Evolutionary conservation across 2,113 vertebrate species (phyloP).

Genomic region (Gymnorhina tibicen): DNA sequence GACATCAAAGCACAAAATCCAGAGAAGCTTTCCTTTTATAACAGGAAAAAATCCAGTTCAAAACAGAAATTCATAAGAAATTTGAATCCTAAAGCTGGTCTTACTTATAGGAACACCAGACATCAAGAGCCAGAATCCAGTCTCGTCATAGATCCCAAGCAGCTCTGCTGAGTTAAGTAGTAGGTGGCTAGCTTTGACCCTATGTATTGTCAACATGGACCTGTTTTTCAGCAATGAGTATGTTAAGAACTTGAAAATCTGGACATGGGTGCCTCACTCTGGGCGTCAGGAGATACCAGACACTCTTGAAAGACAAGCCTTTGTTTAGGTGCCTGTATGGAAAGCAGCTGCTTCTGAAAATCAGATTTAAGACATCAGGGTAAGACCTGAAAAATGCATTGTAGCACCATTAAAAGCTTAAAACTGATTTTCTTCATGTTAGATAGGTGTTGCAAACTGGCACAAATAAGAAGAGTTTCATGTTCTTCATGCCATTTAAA

Average conservation of each 20-base stretch:
- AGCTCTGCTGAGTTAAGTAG: neutral
- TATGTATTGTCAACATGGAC: neutral
- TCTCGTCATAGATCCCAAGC: neutral
- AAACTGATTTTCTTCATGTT: neutral
- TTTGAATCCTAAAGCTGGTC: neutral
- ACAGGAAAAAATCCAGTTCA: neutral
- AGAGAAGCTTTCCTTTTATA: neutral
- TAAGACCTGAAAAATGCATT: neutral
- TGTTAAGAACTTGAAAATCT: constrained; percentile 43
- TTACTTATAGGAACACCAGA: neutral
- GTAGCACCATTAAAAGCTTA: neutral
- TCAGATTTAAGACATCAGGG: neutral
- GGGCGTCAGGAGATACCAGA: neutral
- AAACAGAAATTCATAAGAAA: neutral
- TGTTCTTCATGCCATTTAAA: neutral
- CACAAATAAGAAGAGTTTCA: neutral
- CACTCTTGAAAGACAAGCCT: neutral
- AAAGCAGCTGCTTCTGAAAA: constrained; percentile 5
- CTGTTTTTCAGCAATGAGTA: constrained; percentile 17
- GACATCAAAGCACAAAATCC: neutral
- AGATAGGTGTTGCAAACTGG: neutral
- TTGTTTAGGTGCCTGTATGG: neutral
- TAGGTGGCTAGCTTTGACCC: neutral
- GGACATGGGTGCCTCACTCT: neutral
- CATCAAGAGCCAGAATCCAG: neutral